These are phyloP conservation scores for Silurus glanis DNA, from an alignment of 2,113 vertebrate species.

Conservation along the genomic window DNA sequence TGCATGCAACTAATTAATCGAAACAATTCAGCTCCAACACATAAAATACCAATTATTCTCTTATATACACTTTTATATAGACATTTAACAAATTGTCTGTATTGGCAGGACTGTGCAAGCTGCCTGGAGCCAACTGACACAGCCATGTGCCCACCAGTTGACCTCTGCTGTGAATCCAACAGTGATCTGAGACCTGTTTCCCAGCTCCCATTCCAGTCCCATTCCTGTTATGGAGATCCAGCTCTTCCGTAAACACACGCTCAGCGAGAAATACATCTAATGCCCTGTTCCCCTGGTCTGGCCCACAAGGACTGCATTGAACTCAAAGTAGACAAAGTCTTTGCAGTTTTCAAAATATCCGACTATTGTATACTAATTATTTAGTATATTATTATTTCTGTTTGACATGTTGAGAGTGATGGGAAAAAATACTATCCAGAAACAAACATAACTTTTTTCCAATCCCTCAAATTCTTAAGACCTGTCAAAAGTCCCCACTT, in stretches of 20 bases:
- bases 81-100: slow-evolving; percentile 17
- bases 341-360: neutral
- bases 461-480: neutral
- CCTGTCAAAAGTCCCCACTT: neutral
- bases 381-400: no score
- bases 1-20: neutral
- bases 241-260: slow-evolving; percentile 42
- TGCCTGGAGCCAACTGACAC: slow-evolving; percentile 35
- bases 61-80: neutral
- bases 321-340: neutral
- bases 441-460: neutral
- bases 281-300: neutral
- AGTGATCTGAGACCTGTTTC: slow-evolving; percentile 24
- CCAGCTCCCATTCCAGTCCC: slow-evolving; percentile 28
- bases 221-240: slow-evolving; percentile 13
- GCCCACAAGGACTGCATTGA: slow-evolving; percentile 30
- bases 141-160: slow-evolving; percentile 46
- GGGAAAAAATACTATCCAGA: neutral
- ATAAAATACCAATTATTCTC: slow-evolving; percentile 20
- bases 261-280: slow-evolving; percentile 23
- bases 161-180: slow-evolving; percentile 34
- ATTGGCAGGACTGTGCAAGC: slow-evolving; percentile 19
- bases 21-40: slow-evolving; percentile 10
- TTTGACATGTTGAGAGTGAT: neutral
- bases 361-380: neutral